Evolutionary conservation across 2,113 vertebrate genomes (phyloP).

Genomic region (Orthonyx spaldingii): DNA sequence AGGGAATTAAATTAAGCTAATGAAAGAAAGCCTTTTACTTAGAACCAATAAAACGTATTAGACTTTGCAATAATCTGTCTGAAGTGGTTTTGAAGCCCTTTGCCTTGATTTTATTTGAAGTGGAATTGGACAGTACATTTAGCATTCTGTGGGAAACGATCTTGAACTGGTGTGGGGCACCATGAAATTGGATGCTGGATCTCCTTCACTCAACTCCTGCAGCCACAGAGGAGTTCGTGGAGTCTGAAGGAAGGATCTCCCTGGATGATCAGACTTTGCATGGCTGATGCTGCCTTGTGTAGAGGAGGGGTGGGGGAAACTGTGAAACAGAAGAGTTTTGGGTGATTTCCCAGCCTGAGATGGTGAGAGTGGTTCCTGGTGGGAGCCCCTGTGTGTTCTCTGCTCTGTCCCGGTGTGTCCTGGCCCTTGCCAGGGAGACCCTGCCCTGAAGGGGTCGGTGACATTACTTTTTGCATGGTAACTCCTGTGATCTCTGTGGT

Average conservation of each 20-base stretch:
- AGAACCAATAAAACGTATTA: neutral
- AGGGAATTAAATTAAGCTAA: conserved; percentile 35
- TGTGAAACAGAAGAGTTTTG: neutral
- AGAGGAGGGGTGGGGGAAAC: neutral
- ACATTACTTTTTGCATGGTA: neutral
- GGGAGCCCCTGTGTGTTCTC: neutral
- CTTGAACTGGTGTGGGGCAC: neutral
- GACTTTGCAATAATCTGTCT: conserved; percentile 16
- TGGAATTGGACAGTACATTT: neutral
- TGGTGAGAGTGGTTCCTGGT: neutral
- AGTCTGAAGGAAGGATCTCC: neutral
- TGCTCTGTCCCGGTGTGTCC: neutral
- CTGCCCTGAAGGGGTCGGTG: neutral
- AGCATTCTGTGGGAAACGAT: neutral
- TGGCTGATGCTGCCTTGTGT: neutral
- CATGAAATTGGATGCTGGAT: neutral
- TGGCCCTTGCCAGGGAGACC: rapidly evolving
- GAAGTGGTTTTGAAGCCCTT: conserved; percentile 1
- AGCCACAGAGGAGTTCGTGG: neutral
- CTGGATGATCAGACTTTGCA: neutral
- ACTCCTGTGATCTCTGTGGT: neutral
- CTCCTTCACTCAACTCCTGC: neutral
- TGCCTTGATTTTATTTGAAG: conserved; percentile 34
- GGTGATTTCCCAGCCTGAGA: neutral
- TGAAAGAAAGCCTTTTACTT: conserved; percentile 42